Evolutionary conservation across 1,140 invertebrate genomes (phyloP).

Genomic region (Drosophila willistoni): DNA sequence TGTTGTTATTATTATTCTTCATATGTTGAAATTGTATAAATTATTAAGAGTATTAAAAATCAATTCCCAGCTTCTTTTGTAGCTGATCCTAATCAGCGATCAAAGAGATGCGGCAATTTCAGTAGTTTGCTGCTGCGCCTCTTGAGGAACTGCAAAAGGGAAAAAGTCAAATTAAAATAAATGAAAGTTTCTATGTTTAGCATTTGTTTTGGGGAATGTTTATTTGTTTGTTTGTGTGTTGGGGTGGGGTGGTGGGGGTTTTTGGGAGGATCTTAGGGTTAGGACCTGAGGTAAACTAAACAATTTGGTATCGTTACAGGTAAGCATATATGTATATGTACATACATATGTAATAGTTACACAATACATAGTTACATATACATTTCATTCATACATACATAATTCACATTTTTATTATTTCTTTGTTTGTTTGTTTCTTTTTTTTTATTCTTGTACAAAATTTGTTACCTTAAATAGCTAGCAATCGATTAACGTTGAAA

Average conservation of each 20-base stretch:
- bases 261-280: not conserved
- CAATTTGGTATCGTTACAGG: not conserved
- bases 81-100: conserved; percentile 38
- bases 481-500: conserved; percentile 24
- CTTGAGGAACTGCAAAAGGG: conserved; percentile 64
- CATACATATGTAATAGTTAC: conserved; percentile 2
- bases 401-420: conserved; percentile 18
- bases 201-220: conserved; percentile 50
- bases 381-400: not conserved
- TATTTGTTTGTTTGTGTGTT: conserved; percentile 8
- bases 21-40: not conserved
- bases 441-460: conserved; percentile 53
- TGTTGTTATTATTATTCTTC: not conserved
- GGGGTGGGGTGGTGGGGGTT: not conserved
- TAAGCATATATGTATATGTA: not conserved
- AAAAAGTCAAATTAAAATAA: not conserved
- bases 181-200: conserved; percentile 22
- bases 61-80: not conserved
- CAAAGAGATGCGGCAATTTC: conserved; percentile 59
- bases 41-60: conserved; percentile 4
- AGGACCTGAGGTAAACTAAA: not conserved
- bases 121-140: conserved; percentile 53
- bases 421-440: not conserved
- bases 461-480: conserved; percentile 27
- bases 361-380: not conserved